These are phyloP conservation scores for Montipora capricornis DNA, from an alignment of 64 coral and sea anemone species.

Conservation along the genomic window DNA sequence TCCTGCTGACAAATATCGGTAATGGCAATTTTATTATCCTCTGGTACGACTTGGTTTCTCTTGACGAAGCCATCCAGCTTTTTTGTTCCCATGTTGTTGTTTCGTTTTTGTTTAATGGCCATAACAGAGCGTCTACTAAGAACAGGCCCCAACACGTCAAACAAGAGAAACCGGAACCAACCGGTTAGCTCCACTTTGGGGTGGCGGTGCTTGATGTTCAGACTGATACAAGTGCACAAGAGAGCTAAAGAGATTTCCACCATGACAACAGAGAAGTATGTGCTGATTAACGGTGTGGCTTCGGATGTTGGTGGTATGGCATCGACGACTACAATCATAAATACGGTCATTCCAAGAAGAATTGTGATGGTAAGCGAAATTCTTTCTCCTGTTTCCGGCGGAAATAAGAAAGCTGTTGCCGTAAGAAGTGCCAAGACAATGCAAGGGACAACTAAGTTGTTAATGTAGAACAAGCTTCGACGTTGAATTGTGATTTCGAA, in stretches of 20 bases:
- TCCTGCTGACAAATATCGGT: not conserved
- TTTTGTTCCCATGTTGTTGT: not conserved
- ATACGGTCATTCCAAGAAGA: constrained; percentile 83
- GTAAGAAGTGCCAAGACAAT: constrained; percentile 79
- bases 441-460: constrained; percentile 85
- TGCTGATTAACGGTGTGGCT: constrained; percentile 79
- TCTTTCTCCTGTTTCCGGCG: constrained; percentile 89
- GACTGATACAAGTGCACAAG: constrained; percentile 55
- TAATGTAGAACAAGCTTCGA: constrained; percentile 77
- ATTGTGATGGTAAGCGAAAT: constrained; percentile 86
- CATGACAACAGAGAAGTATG: constrained; percentile 78
- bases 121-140: not conserved
- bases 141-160: constrained; percentile 50
- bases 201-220: constrained; percentile 64
- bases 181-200: constrained; percentile 60
- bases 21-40: not conserved
- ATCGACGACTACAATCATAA: constrained; percentile 88
- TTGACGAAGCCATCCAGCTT: not conserved
- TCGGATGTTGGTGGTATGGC: constrained; percentile 83
- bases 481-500: constrained; percentile 68
- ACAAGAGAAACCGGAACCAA: constrained; percentile 42
- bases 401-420: constrained; percentile 77
- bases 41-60: constrained; percentile 26
- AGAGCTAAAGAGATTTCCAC: constrained; percentile 71
- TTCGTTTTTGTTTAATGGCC: not conserved